Base-by-base conservation (phyloP, 2,797 vertebrate species). In the Podarcis lilfordi region DNA sequence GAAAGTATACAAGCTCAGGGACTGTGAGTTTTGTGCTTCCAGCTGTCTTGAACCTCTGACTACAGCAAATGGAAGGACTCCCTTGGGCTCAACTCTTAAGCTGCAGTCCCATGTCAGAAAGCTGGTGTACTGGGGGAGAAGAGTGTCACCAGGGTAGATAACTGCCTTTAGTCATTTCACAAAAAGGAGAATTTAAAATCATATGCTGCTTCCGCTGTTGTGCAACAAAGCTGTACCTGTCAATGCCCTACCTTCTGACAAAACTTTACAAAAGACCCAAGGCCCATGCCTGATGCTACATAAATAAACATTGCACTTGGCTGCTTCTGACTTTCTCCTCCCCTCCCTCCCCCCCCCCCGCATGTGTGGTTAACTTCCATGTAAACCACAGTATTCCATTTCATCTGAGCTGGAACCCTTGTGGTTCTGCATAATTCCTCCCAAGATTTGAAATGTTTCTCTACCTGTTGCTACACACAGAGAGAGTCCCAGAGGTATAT, bases 291-390 rank as follows among this genome's bases (percentile, higher is more conserved):
- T 55, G 15, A 27, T 79, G 77, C 19, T 55, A 79, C 15, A 55
- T 8, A 8, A 32, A 55, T 5, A 55, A 79, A 27, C 29, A n/a
- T 1, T 50, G 27, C 15, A 55, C 29, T 59, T 50, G 29, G 27
- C 17, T 55, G 15, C 29, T n/a, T n/a, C 3, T 29, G 27, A 10
- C 11, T 45, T 15, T 29, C 11, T 32, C 45, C 45, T 29, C 11
- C 21, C 45, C 29, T 4, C 3, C 2, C 3, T 2, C 19, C 29
- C 29, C 1, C 3, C 29, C 45, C 29, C 29, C 9, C 0, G 3
- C 45, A 55, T 4, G n/a, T 43, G 23, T 77, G 5, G 61, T 64
- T 19, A 29, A 55, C 77, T 50, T 79, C n/a, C 45, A 29, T 32
- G 10, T 17, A 79, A 79, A n/a, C 5, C 45, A 55, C 25, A 50